A percentile compares a stretch with the other conserved stretches of the same genome.
Evolutionary conservation across 2,113 vertebrate species (phyloP).

Genomic region (Tachycineta bicolor): DNA sequence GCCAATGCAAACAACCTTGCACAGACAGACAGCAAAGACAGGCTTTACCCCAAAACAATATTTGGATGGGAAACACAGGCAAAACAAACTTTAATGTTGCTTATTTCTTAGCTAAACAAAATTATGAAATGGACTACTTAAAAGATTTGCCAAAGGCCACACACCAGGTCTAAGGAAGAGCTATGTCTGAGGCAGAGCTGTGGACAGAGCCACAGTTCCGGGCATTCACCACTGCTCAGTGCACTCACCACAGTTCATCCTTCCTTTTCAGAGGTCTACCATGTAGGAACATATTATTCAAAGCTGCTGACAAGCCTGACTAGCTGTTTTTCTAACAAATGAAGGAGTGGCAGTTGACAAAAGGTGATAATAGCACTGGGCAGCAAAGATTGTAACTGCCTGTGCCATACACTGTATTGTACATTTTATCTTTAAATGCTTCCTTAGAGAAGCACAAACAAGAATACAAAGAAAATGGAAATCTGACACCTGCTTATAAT

Average conservation of each 20-base stretch:
- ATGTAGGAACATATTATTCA: neutral
- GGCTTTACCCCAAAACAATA: neutral
- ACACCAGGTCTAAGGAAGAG: neutral
- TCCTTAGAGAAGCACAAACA: neutral
- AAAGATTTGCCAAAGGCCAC: neutral
- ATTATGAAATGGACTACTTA: neutral
- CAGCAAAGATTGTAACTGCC: neutral
- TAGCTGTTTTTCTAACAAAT: constrained; percentile 1
- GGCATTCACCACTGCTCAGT: neutral
- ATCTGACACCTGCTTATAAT: constrained; percentile 25
- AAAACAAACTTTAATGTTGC: neutral
- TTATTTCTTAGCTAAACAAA: constrained; percentile 18
- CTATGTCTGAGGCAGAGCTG: neutral
- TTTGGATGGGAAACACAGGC: neutral
- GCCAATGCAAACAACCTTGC: neutral
- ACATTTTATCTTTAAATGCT: neutral
- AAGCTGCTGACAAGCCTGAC: neutral
- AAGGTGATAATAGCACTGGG: neutral
- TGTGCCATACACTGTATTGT: neutral
- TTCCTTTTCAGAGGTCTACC: neutral
- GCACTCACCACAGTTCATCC: neutral
- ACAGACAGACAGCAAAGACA: neutral
- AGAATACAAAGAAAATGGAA: constrained; percentile 20
- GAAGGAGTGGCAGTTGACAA: neutral
- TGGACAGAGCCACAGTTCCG: neutral